Base-by-base conservation (phyloP, 2,113 vertebrate species). In the Chaetops frenatus region DNA sequence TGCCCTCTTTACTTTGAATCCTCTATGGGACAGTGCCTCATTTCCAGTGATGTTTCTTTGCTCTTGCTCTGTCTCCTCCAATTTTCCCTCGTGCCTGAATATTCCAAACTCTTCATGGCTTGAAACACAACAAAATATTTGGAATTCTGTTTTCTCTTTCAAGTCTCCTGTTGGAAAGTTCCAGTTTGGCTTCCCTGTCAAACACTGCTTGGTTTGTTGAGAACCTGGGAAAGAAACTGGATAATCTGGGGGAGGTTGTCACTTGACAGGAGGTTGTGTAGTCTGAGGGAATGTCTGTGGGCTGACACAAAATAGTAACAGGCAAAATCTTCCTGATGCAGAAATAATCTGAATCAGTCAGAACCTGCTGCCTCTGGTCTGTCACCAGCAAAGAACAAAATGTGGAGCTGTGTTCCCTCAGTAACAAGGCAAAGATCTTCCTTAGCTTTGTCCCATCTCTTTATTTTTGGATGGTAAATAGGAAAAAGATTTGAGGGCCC, bases 401-500 rank as follows among this genome's bases (percentile, higher is more conserved):
- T 0, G 10, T 54, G 81, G 64, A 90, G 70, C 69, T 69, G 33
- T 10, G 28, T 56, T 82, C 64, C 67, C 56, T 78, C 60, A 23
- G n/a, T 15, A 15, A 86, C 53, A 36, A 84, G 72, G 76, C 60
- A 78, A 66, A 66, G 27, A 73, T 69, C 57, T 76, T 45, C 36
- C 70, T 83, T 60, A 86, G 94, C 60, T 91, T 79, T 92, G 60
- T 74, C 54, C 27, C 86, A 69, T 74, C 85, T 92, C 62, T 87
- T 90, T 76, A 44, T 65, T 94, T 91, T 85, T 97, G 90, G 87
- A 77, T 48, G 62, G 60, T 66, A 86, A 95, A 84, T 79, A 83
- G 85, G 95, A 93, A 93, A 93, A 96, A 91, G 33, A 81, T 73
- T 82, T 56, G 85, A 90, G 84, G 78, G 74, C 40, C 82, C 47